A percentile compares a stretch with the other conserved stretches of the same genome.
phyloP scores from a whole-genome alignment of 2,113 vertebrate species.

The Lamprotornis superbus region DNA sequence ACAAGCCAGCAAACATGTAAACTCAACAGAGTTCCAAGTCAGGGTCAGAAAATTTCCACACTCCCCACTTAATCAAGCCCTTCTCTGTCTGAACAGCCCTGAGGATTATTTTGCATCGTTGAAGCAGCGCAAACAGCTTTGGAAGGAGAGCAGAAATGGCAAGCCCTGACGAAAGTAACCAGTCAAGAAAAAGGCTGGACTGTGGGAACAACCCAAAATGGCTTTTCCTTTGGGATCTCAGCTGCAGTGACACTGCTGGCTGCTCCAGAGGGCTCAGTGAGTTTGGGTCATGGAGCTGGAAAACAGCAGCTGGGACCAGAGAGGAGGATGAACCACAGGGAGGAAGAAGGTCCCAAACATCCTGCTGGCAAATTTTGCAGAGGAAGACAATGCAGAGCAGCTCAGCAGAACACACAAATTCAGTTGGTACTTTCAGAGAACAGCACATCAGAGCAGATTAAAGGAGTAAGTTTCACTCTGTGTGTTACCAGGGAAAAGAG shows the following conservation, averaged over 20 bases:
- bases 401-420: neutral
- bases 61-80: neutral
- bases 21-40: neutral
- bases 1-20: neutral
- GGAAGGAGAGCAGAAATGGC: neutral
- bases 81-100: neutral
- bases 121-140: neutral
- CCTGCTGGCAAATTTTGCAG: neutral
- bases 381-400: neutral
- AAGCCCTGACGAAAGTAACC: neutral
- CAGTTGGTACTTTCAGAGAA: neutral
- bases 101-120: neutral
- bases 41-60: neutral
- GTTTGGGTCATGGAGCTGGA: neutral
- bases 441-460: neutral
- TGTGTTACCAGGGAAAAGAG: neutral
- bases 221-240: constrained; percentile 1
- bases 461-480: neutral
- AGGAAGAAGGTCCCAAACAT: neutral
- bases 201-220: neutral
- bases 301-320: neutral
- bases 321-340: neutral
- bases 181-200: neutral
- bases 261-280: neutral
- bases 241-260: neutral